A percentile compares a stretch with the other conserved stretches of the same genome.
These are phyloP conservation scores for Oryzaephilus surinamensis DNA, from an alignment of 1,140 invertebrate species.

Conservation along the genomic window DNA sequence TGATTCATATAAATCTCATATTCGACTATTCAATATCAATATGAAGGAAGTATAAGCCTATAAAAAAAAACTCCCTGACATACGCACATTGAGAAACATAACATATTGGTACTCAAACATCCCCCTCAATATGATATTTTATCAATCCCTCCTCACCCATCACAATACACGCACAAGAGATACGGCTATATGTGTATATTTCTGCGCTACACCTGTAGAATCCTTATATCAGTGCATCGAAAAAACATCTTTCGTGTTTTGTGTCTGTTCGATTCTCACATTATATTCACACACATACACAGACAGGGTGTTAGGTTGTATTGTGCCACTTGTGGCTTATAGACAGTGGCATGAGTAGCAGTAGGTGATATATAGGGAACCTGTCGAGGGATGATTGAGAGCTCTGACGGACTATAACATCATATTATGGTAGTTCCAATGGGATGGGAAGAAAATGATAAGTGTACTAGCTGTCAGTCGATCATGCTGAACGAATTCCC, in stretches of 20 bases:
- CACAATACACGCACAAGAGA: no score
- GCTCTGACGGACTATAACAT: constrained; percentile 32
- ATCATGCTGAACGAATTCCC: constrained; percentile 25
- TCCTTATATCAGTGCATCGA: no score
- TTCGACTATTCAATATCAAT: constrained; percentile 23
- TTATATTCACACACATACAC: constrained; percentile 13
- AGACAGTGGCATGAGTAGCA: no score
- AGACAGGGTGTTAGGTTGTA: no score
- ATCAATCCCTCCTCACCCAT: constrained; percentile 25
- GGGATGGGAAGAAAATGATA: constrained; percentile 31
- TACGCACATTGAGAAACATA: no score
- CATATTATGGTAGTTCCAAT: constrained; percentile 28
- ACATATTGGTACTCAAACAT: constrained; percentile 22
- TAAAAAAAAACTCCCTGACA: no score
- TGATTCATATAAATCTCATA: constrained; percentile 18
- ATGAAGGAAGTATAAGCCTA: constrained; percentile 19
- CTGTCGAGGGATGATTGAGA: constrained; percentile 33
- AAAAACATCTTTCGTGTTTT: no score
- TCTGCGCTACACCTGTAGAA: no score
- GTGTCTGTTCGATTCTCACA: no score
- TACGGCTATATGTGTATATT: no score
- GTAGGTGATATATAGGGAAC: constrained; percentile 25
- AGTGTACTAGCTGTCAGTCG: constrained; percentile 26
- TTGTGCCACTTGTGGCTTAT: constrained; percentile 4
- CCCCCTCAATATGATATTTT: constrained; percentile 28